A percentile compares a stretch with the other conserved stretches of the same genome.
Conservation (phyloP, 1,140 invertebrate genomes). For the Rhizoglyphus robini region DNA sequence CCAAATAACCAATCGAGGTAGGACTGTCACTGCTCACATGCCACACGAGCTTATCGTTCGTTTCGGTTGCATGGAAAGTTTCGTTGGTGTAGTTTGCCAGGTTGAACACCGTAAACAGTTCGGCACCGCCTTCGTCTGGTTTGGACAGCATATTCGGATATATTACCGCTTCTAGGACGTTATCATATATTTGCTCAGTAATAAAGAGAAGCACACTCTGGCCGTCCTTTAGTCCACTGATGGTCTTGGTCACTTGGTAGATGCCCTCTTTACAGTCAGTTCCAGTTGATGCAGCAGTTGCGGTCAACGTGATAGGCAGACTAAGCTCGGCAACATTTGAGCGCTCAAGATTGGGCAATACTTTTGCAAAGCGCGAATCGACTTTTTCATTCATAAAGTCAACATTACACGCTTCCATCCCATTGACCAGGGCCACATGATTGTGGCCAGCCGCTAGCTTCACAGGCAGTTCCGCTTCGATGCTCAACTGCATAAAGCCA, state of each 20-base stretch:
- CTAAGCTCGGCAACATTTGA: background rate
- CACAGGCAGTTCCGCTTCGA: constrained; percentile 40
- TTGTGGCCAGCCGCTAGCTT: background rate
- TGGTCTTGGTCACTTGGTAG: background rate
- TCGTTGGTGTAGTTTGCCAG: background rate
- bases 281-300: no score
- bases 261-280: no score
- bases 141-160: background rate
- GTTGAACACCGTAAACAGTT: constrained; percentile 2
- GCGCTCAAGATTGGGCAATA: background rate
- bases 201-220: background rate
- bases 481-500: constrained; percentile 59
- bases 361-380: background rate
- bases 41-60: background rate
- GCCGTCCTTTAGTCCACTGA: background rate
- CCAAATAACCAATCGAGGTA: background rate
- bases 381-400: background rate
- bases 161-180: background rate
- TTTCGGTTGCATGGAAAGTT: background rate
- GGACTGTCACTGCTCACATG: background rate
- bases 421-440: constrained; percentile 7
- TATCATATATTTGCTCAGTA: background rate
- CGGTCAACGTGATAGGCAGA: no score
- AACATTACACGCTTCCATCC: background rate
- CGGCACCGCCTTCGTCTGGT: constrained; percentile 9